phyloP scores from a whole-genome alignment of 1,140 invertebrate species.

The Lucilia sericata region DNA sequence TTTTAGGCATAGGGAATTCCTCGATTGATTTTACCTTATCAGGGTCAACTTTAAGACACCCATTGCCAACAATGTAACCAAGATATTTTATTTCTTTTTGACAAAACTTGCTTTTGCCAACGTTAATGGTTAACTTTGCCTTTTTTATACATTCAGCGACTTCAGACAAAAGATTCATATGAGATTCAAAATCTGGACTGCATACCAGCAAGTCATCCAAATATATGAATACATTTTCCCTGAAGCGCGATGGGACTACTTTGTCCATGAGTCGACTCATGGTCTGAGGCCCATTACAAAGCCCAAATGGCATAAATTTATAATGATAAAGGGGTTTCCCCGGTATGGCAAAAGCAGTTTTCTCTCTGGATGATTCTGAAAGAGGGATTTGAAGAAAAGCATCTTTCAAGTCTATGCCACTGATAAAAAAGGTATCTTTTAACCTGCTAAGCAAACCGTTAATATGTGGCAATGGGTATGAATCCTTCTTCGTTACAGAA shows the following conservation, averaged over 20 bases:
- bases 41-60: neutral
- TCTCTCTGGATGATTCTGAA: conserved; percentile 37
- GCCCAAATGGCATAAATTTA: neutral
- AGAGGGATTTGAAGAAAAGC: conserved; percentile 54
- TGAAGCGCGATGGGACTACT: conserved; percentile 11
- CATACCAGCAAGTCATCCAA: conserved; percentile 63
- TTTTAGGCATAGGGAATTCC: neutral
- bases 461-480: conserved; percentile 41
- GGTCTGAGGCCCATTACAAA: too few relatives aligned
- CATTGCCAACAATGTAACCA: neutral
- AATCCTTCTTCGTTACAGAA: conserved; percentile 60
- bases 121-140: conserved; percentile 50
- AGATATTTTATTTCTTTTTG: conserved; percentile 49
- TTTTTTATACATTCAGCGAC: conserved; percentile 49
- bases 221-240: conserved; percentile 45
- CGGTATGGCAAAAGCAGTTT: conserved; percentile 45
- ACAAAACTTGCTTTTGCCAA: conserved; percentile 34
- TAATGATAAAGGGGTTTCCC: conserved; percentile 55
- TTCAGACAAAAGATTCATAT: conserved; percentile 44
- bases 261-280: too few relatives aligned
- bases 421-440: conserved; percentile 53
- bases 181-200: conserved; percentile 53
- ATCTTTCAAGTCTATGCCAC: conserved; percentile 38
- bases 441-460: conserved; percentile 59
- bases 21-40: neutral